A percentile compares a stretch with the other conserved stretches of the same genome.
phyloP scores from a whole-genome alignment of 2,797 vertebrate species.

The Mycteria americana region DNA sequence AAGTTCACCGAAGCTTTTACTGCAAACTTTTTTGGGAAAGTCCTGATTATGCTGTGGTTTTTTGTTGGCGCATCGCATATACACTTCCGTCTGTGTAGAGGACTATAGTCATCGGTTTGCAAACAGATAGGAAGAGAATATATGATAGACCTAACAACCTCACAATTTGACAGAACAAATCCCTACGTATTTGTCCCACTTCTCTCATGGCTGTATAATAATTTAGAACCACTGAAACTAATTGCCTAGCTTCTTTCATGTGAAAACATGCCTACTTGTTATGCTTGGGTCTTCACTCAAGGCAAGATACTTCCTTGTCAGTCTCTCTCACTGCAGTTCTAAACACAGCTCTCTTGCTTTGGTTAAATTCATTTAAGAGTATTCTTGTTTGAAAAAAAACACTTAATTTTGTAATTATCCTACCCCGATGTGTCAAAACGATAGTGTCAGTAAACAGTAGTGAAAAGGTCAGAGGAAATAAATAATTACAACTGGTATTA shows the following conservation, averaged over 20 bases:
- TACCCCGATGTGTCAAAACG: neutral
- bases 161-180: neutral
- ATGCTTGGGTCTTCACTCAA: neutral
- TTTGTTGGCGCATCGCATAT: neutral
- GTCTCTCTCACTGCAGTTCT: neutral
- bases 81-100: neutral
- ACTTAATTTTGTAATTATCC: neutral
- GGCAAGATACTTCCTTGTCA: neutral
- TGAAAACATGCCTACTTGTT: neutral
- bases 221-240: neutral
- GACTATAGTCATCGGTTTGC: neutral
- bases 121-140: neutral
- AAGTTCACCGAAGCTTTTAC: neutral
- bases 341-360: neutral
- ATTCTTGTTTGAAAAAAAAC: neutral
- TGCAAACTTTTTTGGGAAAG: fast-evolving
- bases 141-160: neutral
- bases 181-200: neutral
- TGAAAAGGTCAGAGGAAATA: constrained; percentile 45
- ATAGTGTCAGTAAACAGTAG: constrained; percentile 22
- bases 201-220: neutral
- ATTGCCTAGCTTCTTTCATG: neutral
- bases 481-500: neutral
- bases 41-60: neutral
- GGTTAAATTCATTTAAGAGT: neutral